Conservation (phyloP, 2,113 vertebrate species). For the Centrocercus urophasianus region DNA sequence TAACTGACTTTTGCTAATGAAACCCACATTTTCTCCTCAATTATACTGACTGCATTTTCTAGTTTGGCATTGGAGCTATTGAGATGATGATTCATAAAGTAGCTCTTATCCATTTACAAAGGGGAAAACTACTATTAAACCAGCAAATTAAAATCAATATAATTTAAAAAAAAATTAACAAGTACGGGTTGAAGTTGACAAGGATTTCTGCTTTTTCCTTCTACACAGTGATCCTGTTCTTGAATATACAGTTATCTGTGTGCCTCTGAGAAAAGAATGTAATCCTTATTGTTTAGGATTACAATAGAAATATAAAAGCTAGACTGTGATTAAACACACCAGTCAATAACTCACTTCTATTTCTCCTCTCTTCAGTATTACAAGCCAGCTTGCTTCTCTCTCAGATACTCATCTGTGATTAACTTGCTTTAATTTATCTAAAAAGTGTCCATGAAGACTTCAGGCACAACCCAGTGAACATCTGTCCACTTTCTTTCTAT, state of each 20-base stretch:
- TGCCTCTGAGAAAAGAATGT: conserved; percentile 3
- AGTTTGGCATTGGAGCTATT: not conserved
- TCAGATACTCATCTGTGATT: conserved; percentile 16
- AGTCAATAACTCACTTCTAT: conserved; percentile 15
- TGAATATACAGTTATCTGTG: conserved; percentile 9
- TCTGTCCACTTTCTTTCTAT: not conserved
- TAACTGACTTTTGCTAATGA: conserved; percentile 16
- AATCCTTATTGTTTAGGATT: conserved; percentile 38
- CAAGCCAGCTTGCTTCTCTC: not conserved
- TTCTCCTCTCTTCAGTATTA: not conserved
- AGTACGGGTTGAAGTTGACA: conserved; percentile 4
- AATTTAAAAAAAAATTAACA: conserved; percentile 17
- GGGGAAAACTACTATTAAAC: not conserved
- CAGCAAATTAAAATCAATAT: conserved; percentile 27
- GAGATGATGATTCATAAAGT: not conserved
- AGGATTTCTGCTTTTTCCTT: not conserved
- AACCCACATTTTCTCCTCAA: not conserved
- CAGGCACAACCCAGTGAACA: not conserved
- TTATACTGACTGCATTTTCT: not conserved
- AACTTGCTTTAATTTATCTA: conserved; percentile 31
- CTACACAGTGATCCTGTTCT: not conserved
- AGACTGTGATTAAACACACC: not conserved
- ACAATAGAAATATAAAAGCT: conserved; percentile 12
- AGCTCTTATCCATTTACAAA: not conserved
- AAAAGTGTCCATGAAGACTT: not conserved